Evolutionary conservation across 2,113 vertebrate species (phyloP), one percentile per base, ranked within the genome.

Genomic region (Mus spicilegus): DNA sequence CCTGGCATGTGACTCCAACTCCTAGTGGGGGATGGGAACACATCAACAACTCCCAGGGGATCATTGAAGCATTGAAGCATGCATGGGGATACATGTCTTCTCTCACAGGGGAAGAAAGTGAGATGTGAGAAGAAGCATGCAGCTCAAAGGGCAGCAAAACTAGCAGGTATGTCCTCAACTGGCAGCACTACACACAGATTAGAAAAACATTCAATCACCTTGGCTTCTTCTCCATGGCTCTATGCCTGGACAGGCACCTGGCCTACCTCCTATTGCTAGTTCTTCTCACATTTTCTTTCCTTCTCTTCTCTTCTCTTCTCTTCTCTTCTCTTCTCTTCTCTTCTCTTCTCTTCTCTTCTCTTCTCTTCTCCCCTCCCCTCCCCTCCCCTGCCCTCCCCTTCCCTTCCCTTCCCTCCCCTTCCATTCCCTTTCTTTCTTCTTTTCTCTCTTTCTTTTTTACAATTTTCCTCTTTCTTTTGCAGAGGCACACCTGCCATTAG

Each of bases 241-340:
- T 97, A 91, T 98, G 96, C 96, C 97, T 97, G 95, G 98, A 97
- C 87, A 94, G 90, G 91, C 95, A 97, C 98, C 97, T 94, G 97
- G 96, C 96, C 97, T 97, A 96, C 97, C 28, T 26, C 58, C 42
- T 14, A 22, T 61, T 51, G 73, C 30, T 16, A 49, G 19, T 95
- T 97, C 97, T 97, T 96, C 98, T 96, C 96, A 94, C 95, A 93
- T 90, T 94, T 94, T 97, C 98, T 97, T 81, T 95, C 28, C 95
- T 97, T 96, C 95, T 91, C 97, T 96, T 97, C 97, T 14, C 33
- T 97, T 85, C 61, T 63, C 7, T 63, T 58, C 56, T 17, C 3
- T 17, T 61, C 20, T 61, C 56, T 19, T 58, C 42, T 19, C 17
- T 58, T 58, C 19, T 16, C 8, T 63, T 20, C 7, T 24, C 42